Evolutionary conservation across 1,140 invertebrate species (phyloP).

Genomic region (Apis cerana): DNA sequence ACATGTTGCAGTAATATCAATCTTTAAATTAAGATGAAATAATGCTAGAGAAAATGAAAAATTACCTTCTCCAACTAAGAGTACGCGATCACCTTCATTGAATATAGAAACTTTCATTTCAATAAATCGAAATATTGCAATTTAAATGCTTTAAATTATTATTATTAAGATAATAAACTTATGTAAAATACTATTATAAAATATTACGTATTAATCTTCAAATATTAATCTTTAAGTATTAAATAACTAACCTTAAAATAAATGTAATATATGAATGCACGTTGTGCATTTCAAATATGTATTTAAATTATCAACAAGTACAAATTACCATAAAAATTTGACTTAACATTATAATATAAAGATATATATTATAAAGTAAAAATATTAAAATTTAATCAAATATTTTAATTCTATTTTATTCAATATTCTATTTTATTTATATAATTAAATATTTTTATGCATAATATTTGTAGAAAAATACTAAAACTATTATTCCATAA

Average conservation of each 20-base stretch:
- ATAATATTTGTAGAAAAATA: too few species aligned
- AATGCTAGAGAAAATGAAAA: slow-evolving; percentile 83
- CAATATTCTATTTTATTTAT: too few species aligned
- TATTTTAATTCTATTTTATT: background rate
- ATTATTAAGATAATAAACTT: slow-evolving; percentile 6
- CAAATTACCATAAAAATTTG: background rate
- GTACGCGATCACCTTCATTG: slow-evolving; percentile 67
- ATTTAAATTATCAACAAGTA: background rate
- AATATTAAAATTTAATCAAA: background rate
- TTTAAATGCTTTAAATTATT: background rate
- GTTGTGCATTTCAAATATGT: too few species aligned
- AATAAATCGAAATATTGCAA: background rate
- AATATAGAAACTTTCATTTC: slow-evolving; percentile 70
- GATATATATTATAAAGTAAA: background rate
- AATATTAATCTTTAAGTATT: slow-evolving; percentile 1
- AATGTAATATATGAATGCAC: background rate
- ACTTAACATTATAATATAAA: background rate
- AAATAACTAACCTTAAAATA: slow-evolving; percentile 33
- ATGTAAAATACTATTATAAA: background rate
- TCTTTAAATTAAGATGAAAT: slow-evolving; percentile 65
- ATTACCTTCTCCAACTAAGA: slow-evolving; percentile 83
- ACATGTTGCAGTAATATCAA: slow-evolving; percentile 72
- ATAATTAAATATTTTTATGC: too few species aligned
- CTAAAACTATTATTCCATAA: too few species aligned
- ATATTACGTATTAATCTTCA: background rate